A percentile compares a stretch with the other conserved stretches of the same genome.
Conservation (phyloP, 2,797 vertebrate species). For the Pagetopsis macropterus region DNA sequence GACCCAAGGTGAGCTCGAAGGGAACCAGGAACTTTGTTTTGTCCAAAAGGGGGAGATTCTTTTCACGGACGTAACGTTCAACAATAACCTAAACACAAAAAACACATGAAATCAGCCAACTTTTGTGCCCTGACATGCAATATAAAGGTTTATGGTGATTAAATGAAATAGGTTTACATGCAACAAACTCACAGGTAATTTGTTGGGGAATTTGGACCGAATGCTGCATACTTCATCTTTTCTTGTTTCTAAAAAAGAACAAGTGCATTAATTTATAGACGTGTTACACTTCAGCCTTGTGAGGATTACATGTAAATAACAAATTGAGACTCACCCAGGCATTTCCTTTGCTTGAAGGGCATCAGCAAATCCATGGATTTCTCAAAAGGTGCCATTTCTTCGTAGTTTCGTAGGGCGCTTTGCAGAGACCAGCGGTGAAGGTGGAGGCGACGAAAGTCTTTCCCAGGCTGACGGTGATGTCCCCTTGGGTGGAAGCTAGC, state of each 20-base stretch:
- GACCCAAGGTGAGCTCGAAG: conserved; percentile 85
- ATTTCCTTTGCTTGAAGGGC: conserved; percentile 87
- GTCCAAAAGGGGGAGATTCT: conserved; percentile 84
- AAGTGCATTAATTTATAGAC: not conserved
- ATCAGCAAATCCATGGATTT: conserved; percentile 83
- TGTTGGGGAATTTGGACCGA: conserved; percentile 86
- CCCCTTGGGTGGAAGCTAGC: conserved; percentile 73
- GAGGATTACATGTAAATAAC: not conserved
- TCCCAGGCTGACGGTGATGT: conserved; percentile 70
- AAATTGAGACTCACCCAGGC: conserved; percentile 76
- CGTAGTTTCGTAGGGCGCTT: conserved; percentile 46
- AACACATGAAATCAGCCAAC: conserved; percentile 19
- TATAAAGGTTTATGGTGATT: not conserved
- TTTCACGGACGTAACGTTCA: conserved; percentile 84
- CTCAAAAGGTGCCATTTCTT: conserved; percentile 85
- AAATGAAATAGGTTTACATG: not conserved
- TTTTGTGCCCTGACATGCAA: not conserved
- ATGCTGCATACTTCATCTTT: conserved; percentile 86
- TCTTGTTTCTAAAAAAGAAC: conserved; percentile 79
- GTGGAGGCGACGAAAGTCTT: conserved; percentile 46
- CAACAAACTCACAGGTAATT: conserved; percentile 81
- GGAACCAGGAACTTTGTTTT: conserved; percentile 89
- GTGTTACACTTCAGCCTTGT: not conserved
- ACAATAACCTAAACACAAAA: conserved; percentile 83
- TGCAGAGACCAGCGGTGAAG: conserved; percentile 30